Evolutionary conservation across 2,113 vertebrate species (phyloP).

Genomic region (Archilochus colubris): DNA sequence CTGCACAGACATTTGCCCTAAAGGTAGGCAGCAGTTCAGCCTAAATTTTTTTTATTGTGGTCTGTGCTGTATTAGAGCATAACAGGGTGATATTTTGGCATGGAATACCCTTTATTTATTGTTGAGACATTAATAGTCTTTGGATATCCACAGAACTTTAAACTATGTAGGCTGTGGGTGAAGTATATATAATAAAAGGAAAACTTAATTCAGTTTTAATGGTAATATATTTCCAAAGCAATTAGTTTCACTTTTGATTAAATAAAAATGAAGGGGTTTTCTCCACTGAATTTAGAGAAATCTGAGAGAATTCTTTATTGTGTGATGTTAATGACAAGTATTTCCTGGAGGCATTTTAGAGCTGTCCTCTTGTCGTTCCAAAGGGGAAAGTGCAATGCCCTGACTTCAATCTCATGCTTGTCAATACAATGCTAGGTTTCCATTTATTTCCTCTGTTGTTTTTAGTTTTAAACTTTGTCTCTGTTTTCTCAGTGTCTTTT

Average conservation of each 20-base stretch:
- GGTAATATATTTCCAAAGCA: not conserved
- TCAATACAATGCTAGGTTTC: not conserved
- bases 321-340: not conserved
- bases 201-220: not conserved
- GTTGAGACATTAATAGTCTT: not conserved
- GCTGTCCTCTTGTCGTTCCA: not conserved
- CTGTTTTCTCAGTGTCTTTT: not conserved
- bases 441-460: not conserved
- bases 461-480: not conserved
- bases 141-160: not conserved
- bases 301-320: not conserved
- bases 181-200: not conserved
- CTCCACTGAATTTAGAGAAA: not conserved
- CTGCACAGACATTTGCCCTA: conserved; percentile 97
- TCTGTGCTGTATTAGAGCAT: not conserved
- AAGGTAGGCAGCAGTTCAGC: conserved; percentile 80
- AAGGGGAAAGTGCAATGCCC: not conserved
- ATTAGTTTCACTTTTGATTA: not conserved
- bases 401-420: not conserved
- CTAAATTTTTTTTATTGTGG: not conserved
- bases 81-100: not conserved
- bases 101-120: not conserved
- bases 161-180: not conserved
- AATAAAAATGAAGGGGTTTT: not conserved
- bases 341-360: not conserved